Conservation (phyloP, 2,113 vertebrate species). For the Hydrolagus affinis region DNA sequence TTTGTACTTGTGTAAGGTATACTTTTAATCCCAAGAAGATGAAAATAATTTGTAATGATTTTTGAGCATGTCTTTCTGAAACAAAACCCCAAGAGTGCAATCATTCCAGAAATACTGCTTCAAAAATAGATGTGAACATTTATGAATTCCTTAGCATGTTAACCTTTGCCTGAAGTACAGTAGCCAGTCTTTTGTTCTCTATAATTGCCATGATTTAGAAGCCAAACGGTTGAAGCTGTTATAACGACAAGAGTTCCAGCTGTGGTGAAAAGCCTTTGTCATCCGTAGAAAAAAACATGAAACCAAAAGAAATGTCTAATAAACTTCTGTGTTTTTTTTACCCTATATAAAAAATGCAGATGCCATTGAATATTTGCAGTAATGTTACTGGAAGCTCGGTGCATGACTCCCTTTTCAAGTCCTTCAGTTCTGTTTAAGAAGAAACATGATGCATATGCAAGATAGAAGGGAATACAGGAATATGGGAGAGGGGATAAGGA, state of each 20-base stretch:
- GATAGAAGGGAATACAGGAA: too few relatives aligned
- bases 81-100: slow-evolving; percentile 45
- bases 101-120: slow-evolving; percentile 47
- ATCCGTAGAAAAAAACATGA: background rate
- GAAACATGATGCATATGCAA: too few relatives aligned
- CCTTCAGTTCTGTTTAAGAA: too few relatives aligned
- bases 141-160: slow-evolving; percentile 54
- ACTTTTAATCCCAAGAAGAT: slow-evolving; percentile 39
- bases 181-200: slow-evolving; percentile 42
- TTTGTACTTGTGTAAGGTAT: slow-evolving; percentile 40
- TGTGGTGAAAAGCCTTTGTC: background rate
- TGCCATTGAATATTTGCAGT: too few relatives aligned
- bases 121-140: slow-evolving; percentile 49
- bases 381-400: too few relatives aligned
- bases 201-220: slow-evolving; percentile 43
- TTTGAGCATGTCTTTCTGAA: slow-evolving; percentile 36
- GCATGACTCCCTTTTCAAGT: too few relatives aligned
- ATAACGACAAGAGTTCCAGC: background rate
- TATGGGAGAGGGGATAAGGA: too few relatives aligned
- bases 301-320: slow-evolving; percentile 8
- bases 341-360: too few relatives aligned
- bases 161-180: slow-evolving; percentile 51
- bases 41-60: slow-evolving; percentile 39
- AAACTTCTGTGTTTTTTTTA: background rate
- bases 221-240: background rate